Evolutionary conservation across 2,113 vertebrate genomes (phyloP), one percentile per base, ranked within the genome.

Genomic region (Notothenia coriiceps): DNA sequence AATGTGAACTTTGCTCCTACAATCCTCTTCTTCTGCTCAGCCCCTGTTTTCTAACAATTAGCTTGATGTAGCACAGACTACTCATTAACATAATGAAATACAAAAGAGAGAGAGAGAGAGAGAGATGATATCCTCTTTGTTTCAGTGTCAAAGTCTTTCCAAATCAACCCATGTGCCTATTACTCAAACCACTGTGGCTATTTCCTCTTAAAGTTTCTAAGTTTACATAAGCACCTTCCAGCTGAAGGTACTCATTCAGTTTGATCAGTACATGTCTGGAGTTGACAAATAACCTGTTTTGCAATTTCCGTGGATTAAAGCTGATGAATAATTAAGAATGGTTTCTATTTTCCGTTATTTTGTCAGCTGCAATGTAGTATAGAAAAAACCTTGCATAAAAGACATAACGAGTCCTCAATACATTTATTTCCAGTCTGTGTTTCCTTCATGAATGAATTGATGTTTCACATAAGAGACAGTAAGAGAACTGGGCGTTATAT

Each of bases 31-130:
- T 74, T 68, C 46, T 70, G 69, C 73, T 79, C 56, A 67, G 74
- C 66, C 44, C 18, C 81, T 89, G 72, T 86, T 89, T 73, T 63
- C 63, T 40, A 80, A 91, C 89, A 91, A 76, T 88, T 78, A 76
- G 70, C 46, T 59, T 59, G 22, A 71, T 46, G 44, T 51, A 10
- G 46, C 40, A 78, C 29, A 10, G 69, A 49, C 33, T 46, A 6
- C 55, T 66, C 2, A 85, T 54, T 69, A 55, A 78, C 13, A 56
- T 35, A 49, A 63, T 54, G 6, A 43, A 29, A n/a, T n/a, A n/a
- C 64, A 51, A 51, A 47, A 68, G 22, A 22, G 22, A 22, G 22
- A 22, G 22, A 68, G 47, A 67, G 63, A 51, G 35, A 35, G 15
- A 1, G 4, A 72, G 35, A 47, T 18, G 10, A 59, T 10, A 13